Evolutionary conservation across 2,113 vertebrate genomes (phyloP).

Genomic region (Spea bombifrons): DNA sequence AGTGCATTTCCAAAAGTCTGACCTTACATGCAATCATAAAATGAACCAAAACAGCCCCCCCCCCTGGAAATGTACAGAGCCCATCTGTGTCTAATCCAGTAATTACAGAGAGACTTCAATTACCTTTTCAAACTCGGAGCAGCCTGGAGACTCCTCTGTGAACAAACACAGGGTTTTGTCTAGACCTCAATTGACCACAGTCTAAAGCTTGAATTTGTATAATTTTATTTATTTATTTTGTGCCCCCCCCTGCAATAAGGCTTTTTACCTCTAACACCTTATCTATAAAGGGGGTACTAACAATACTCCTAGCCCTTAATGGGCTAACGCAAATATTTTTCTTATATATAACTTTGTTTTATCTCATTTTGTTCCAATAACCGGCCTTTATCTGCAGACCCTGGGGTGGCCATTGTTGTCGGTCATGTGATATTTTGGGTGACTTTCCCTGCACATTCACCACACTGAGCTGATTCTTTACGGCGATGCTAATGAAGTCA

Average conservation of each 20-base stretch:
- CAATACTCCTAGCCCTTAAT: no score
- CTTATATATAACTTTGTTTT: no score
- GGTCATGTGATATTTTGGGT: no score
- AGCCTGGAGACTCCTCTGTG: slow-evolving; percentile 79
- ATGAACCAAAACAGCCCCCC: slow-evolving; percentile 73
- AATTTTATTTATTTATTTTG: slow-evolving; percentile 67
- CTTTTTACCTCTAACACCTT: slow-evolving; percentile 17
- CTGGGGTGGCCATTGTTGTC: no score
- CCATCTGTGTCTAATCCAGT: slow-evolving; percentile 88
- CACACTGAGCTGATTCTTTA: no score
- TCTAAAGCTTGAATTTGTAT: slow-evolving; percentile 81
- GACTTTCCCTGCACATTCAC: no score
- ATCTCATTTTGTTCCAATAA: no score
- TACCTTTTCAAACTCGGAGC: slow-evolving; percentile 82
- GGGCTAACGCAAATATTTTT: no score
- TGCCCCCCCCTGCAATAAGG: slow-evolving; percentile 36
- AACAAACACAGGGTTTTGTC: slow-evolving; percentile 79
- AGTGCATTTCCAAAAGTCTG: slow-evolving; percentile 83
- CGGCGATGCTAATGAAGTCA: no score
- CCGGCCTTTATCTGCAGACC: no score
- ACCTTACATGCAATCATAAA: slow-evolving; percentile 86
- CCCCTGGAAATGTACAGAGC: slow-evolving; percentile 74
- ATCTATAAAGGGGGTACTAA: background rate
- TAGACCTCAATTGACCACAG: slow-evolving; percentile 84
- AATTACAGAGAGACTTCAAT: slow-evolving; percentile 83